Evolutionary conservation across 2,888 invertebrate species (phyloP), one percentile per base, ranked within the genome.

Genomic region (Trissolcus brochymenae): DNA sequence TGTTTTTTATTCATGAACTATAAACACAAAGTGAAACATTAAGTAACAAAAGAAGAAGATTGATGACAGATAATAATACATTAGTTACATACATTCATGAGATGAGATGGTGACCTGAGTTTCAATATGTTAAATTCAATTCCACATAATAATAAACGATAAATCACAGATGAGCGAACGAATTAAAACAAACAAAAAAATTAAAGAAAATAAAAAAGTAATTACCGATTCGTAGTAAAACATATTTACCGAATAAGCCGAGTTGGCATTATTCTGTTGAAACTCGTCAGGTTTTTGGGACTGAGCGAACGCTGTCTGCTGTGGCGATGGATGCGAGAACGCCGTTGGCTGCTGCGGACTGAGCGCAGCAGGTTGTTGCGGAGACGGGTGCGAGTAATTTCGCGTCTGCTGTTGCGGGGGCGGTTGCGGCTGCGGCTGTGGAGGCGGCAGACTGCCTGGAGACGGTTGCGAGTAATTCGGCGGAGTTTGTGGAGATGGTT

Each of bases 401-500:
- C 82, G 80, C 4, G 81, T 86, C 50, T 80, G 82, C n/a, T 81
- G 82, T 21, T 80, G 82, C 13, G 80, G 82, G 16, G 40, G 41
- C 7, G 55, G 14, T 13, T 25, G 55, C n/a, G 55, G 53, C 29
- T 54, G 54, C 14, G 54, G 2, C 17, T 56, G 56, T 11, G 56
- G 19, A 13, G 56, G 7, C 3, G 81, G 81, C 66, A 81, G 66
- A 17, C 81, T 82, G 55, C 87, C 86, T 11, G 88, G 84, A 3
- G 86, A 86, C 0, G 86, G 80, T 53, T 87, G 88, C 0, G 87
- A 86, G 51, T 91, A 91, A 82, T 90, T 91, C 29, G 93, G 91
- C 56, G 87, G 85, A 4, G 86, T 84, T 64, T 87, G 87, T 0
- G 87, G 87, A 2, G 88, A 88, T 2, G 85, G 81, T 16, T 88